Base-by-base conservation (phyloP, 2,797 vertebrate genomes). In the Pseudotriccus pelzelni region DNA sequence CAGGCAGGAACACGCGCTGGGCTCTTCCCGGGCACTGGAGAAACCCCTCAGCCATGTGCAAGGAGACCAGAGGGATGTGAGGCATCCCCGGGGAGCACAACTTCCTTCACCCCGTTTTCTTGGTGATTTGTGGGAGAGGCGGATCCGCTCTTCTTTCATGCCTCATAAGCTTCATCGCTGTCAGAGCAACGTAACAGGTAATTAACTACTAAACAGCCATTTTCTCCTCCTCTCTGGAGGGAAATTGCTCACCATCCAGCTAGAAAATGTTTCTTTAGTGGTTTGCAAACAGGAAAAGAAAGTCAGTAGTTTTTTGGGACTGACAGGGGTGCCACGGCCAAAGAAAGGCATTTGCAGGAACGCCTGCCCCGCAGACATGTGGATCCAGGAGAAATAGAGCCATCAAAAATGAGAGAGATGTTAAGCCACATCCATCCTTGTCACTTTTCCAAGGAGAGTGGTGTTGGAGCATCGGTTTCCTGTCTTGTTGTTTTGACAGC, bases 181-280 rank as follows among this genome's bases (percentile, higher is more conserved):
- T 96, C 96, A 97, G 79, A 91, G 93, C 93, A 92, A 96, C 52
- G 27, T 83, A 97, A 96, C 93, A 97, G 96, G 90, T 96, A 97
- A 97, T 97, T 97, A 98, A 97, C 96, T 95, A 94, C 96, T 95
- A 96, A 97, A 95, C 90, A 97, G 94, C 67, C 93, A 89, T 95
- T 97, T 97, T 98, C 93, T 94, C 84, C 77, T 97, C 93, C 76
- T 95, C 95, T 97, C 96, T 47, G 4, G 94, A 96, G 96, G 69
- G 83, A 97, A 96, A 97, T 62, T 87, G 79, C 82, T 97, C 91
- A 94, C 84, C 69, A 97, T 64, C 86, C 95, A 96, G 88, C 83
- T 96, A 97, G 94, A 96, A 97, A 97, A 97, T 62, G 93, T 91
- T 97, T 96, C 94, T 96, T 96, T 36, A 87, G 84, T 39, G 76